A percentile compares a stretch with the other conserved stretches of the same genome.
These are phyloP conservation scores for Bombus balteatus DNA, from an alignment of 1,140 invertebrate species.

Conservation along the genomic window DNA sequence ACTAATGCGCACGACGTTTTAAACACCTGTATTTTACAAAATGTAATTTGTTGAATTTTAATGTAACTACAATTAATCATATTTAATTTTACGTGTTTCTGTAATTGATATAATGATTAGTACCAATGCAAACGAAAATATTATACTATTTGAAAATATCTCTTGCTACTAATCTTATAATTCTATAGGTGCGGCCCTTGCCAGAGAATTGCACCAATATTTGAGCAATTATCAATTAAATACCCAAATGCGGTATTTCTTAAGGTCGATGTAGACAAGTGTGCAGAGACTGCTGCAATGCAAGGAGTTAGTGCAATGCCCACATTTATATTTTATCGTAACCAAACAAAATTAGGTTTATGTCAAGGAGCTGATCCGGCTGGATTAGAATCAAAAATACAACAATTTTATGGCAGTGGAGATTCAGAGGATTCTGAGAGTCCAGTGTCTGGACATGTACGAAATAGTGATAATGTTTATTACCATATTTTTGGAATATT, in stretches of 20 bases:
- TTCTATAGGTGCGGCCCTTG: conserved; percentile 95
- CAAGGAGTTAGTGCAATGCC: conserved; percentile 98
- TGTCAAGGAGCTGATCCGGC: conserved; percentile 93
- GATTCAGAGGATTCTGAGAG: conserved; percentile 84
- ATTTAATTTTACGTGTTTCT: neutral
- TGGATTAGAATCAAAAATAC: conserved; percentile 93
- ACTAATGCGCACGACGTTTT: neutral
- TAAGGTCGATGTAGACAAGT: conserved; percentile 97
- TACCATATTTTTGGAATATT: conserved; percentile 77
- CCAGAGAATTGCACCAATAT: conserved; percentile 94
- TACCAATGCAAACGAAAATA: too few relatives aligned
- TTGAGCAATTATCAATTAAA: conserved; percentile 92
- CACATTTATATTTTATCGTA: conserved; percentile 98
- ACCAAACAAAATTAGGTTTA: conserved; percentile 89
- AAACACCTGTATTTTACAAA: neutral
- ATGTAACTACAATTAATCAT: neutral
- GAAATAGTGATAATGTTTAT: conserved; percentile 72
- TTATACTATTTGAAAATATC: neutral
- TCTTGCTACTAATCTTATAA: neutral
- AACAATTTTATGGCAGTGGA: conserved; percentile 92
- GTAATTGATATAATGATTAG: neutral
- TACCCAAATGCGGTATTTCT: conserved; percentile 96
- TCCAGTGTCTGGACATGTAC: conserved; percentile 90
- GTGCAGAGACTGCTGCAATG: conserved; percentile 91
- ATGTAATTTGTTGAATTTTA: neutral